Conservation (phyloP, 2,113 vertebrate species). For the Diadophis punctatus region DNA sequence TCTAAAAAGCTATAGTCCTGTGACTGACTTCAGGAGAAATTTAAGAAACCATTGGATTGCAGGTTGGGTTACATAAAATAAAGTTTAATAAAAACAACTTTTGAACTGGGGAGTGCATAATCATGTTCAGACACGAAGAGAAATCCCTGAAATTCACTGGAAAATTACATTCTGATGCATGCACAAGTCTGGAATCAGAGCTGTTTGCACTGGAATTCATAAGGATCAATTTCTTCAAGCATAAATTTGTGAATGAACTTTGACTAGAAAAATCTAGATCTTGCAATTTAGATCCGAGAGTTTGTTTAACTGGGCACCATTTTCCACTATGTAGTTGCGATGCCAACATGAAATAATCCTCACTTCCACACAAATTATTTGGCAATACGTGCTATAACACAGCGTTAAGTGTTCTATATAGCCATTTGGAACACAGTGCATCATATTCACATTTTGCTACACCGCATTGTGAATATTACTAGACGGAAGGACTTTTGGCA, state of each 20-base stretch:
- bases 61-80: not conserved
- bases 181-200: not conserved
- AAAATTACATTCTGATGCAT: not conserved
- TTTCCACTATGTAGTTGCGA: not conserved
- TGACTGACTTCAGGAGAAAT: not conserved
- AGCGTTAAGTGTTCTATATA: slow-evolving; percentile 25
- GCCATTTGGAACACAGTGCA: slow-evolving; percentile 51
- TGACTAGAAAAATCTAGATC: not conserved
- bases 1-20: not conserved
- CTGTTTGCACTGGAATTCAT: not conserved
- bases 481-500: slow-evolving; percentile 43
- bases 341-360: slow-evolving; percentile 4
- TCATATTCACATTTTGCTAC: slow-evolving; percentile 42
- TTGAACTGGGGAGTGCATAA: not conserved
- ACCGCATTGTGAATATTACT: not conserved
- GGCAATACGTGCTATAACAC: too few species aligned
- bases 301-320: not conserved
- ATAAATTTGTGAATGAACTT: not conserved
- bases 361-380: slow-evolving; percentile 30
- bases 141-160: not conserved
- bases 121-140: not conserved
- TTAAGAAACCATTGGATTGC: not conserved
- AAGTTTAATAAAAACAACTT: not conserved
- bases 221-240: not conserved
- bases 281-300: not conserved